Evolutionary conservation across 2,888 invertebrate species (phyloP).

Genomic region (Byasa hedistus): DNA sequence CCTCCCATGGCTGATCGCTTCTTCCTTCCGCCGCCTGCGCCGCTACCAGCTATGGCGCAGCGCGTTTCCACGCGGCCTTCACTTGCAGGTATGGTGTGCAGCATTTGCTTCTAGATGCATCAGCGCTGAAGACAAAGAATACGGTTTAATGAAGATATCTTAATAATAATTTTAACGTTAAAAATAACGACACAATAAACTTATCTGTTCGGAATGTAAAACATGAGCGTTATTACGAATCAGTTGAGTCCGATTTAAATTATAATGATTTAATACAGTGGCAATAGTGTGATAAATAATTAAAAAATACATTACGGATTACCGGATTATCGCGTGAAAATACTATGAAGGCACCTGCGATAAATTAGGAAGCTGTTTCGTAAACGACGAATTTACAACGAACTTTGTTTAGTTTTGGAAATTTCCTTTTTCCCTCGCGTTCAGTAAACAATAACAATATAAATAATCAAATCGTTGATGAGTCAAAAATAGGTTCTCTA

Average conservation of each 20-base stretch:
- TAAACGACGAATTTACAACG: slow-evolving; percentile 1
- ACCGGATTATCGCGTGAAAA: background rate
- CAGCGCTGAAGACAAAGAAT: too few species aligned
- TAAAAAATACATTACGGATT: background rate
- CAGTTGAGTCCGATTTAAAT: background rate
- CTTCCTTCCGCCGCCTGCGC: slow-evolving; percentile 28
- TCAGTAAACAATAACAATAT: background rate
- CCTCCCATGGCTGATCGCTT: slow-evolving; percentile 24
- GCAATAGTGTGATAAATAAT: background rate
- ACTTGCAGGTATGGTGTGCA: slow-evolving; percentile 9
- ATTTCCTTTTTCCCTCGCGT: background rate
- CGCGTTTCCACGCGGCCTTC: slow-evolving; percentile 8
- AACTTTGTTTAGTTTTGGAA: background rate
- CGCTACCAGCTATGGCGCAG: slow-evolving; percentile 16
- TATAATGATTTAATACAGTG: background rate
- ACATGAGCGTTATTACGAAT: too few species aligned
- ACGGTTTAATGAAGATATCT: too few species aligned
- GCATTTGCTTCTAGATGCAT: background rate
- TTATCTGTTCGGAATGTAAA: too few species aligned
- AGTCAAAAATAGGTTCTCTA: slow-evolving; percentile 13
- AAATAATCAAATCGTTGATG: slow-evolving; percentile 4
- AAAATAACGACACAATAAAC: too few species aligned
- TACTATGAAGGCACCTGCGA: background rate
- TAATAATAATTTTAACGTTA: too few species aligned
- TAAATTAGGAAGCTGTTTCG: background rate